Conservation (phyloP, 2,888 invertebrate species). For the Macropis europaea region DNA sequence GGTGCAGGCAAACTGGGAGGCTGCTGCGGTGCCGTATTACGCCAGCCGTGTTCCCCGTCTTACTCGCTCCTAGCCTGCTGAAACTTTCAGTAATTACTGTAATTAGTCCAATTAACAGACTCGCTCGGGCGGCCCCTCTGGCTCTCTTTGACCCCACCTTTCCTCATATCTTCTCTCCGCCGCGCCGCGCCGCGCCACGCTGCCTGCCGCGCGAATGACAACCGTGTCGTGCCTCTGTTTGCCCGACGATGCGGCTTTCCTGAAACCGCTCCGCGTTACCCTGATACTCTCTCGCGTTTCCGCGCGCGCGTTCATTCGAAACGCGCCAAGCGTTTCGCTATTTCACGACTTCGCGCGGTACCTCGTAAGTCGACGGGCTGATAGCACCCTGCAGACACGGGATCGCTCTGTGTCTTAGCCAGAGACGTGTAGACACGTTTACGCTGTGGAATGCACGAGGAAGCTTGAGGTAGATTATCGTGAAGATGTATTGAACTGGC, state of each 20-base stretch:
- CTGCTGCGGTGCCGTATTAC: constrained; percentile 66
- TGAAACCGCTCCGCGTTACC: constrained; percentile 57
- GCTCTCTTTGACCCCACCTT: constrained; percentile 63
- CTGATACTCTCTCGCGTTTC: constrained; percentile 30
- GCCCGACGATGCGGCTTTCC: constrained; percentile 60
- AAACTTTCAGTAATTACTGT: constrained; percentile 80
- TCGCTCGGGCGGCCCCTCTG: constrained; percentile 75
- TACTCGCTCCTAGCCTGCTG: constrained; percentile 66
- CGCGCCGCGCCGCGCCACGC: constrained; percentile 4
- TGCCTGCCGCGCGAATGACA: constrained; percentile 53
- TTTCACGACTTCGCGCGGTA: too few relatives aligned
- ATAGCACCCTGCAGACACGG: too few relatives aligned
- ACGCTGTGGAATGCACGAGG: too few relatives aligned
- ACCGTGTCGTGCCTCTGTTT: constrained; percentile 43
- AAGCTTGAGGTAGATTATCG: too few relatives aligned
- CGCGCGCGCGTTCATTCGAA: not conserved
- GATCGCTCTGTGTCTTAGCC: too few relatives aligned
- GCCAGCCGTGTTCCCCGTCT: constrained; percentile 59
- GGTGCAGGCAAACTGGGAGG: constrained; percentile 55
- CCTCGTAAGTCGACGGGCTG: too few relatives aligned
- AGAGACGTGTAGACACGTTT: too few relatives aligned
- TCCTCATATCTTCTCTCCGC: constrained; percentile 39
- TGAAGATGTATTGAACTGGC: too few relatives aligned
- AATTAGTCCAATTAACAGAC: constrained; percentile 80
- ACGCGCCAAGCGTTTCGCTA: too few relatives aligned